These are phyloP conservation scores for Ptychobarbus kaznakovi DNA, from an alignment of 2,797 vertebrate species.

Conservation along the genomic window DNA sequence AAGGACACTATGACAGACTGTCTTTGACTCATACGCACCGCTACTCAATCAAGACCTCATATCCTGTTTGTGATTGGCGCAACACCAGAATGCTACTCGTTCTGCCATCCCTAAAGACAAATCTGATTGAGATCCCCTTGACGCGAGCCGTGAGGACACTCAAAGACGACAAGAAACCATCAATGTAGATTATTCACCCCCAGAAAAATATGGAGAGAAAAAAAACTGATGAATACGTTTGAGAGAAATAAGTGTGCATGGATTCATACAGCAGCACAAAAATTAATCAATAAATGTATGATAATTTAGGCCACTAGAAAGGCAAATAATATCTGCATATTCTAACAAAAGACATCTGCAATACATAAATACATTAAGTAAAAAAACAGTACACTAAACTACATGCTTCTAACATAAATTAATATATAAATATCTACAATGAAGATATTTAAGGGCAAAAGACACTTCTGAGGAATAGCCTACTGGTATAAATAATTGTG, in stretches of 20 bases:
- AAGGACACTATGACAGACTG: conserved; percentile 57
- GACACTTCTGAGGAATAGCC: neutral
- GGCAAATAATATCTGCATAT: conserved; percentile 67
- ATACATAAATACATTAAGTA: neutral
- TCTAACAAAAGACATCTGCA: conserved; percentile 19
- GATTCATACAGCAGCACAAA: neutral
- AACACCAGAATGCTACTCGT: conserved; percentile 56
- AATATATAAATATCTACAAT: neutral
- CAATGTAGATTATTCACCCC: conserved; percentile 24
- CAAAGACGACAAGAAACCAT: conserved; percentile 28
- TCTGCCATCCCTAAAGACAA: conserved; percentile 51
- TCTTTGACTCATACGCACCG: conserved; percentile 53
- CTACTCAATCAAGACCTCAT: conserved; percentile 60
- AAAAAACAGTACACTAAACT: neutral
- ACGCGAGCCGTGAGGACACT: conserved; percentile 44
- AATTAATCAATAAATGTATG: conserved; percentile 63
- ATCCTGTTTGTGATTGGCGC: conserved; percentile 52
- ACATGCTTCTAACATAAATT: neutral
- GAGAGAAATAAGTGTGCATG: neutral
- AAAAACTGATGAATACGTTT: neutral
- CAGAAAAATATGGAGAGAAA: conserved; percentile 5
- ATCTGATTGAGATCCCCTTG: conserved; percentile 59
- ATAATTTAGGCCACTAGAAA: conserved; percentile 60
- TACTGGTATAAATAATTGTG: neutral
- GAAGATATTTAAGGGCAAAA: neutral